Evolutionary conservation across 2,797 vertebrate genomes (phyloP).

Genomic region (Acrossocheilus wenchowensis): DNA sequence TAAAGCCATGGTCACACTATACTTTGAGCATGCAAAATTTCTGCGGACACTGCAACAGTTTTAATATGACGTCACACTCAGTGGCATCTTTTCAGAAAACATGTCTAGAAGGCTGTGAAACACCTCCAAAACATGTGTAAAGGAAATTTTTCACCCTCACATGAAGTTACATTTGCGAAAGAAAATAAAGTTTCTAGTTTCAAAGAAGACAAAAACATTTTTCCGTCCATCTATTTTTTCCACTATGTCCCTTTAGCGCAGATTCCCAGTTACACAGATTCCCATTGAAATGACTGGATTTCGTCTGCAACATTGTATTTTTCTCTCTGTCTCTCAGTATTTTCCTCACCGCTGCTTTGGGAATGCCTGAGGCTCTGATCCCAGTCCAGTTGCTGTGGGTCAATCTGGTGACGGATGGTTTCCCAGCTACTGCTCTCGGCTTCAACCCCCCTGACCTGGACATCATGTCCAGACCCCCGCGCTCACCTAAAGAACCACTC

Average conservation of each 20-base stretch:
- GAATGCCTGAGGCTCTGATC: slow-evolving; percentile 84
- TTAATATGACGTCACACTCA: neutral
- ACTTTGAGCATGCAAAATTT: neutral
- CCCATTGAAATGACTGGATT: neutral
- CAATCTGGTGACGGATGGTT: slow-evolving; percentile 82
- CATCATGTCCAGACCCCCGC: slow-evolving; percentile 82
- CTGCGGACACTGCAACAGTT: neutral
- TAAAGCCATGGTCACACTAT: neutral
- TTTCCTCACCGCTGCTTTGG: slow-evolving; percentile 80
- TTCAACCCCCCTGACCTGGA: slow-evolving; percentile 83
- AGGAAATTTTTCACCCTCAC: neutral
- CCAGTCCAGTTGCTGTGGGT: slow-evolving; percentile 83
- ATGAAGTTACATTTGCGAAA: neutral
- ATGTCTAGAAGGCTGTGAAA: neutral
- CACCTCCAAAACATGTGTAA: neutral
- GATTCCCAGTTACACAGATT: neutral
- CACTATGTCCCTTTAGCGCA: neutral
- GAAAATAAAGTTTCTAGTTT: no score
- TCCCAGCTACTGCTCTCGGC: slow-evolving; percentile 81
- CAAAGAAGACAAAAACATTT: neutral
- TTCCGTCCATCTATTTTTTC: neutral
- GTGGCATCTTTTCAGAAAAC: neutral
- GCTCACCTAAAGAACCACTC: slow-evolving; percentile 79
- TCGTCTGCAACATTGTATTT: neutral
- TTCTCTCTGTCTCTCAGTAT: slow-evolving; percentile 68